Conservation (phyloP, 2,797 vertebrate species). For the Lycodopsis pacificus region DNA sequence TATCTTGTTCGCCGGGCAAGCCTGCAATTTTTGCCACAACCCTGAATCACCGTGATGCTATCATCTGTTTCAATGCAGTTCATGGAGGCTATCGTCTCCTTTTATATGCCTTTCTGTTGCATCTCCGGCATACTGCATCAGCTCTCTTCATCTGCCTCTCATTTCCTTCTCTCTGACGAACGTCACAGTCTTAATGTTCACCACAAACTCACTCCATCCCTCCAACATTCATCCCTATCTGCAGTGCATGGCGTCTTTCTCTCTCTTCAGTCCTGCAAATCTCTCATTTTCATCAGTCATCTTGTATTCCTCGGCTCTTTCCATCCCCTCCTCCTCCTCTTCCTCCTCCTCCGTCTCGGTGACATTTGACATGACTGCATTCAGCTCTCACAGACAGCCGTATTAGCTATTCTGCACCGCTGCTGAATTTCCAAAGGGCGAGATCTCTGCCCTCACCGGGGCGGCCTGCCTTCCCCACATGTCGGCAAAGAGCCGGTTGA, state of each 20-base stretch:
- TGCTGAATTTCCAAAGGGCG: slow-evolving; percentile 51
- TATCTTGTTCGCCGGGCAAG: too few species aligned
- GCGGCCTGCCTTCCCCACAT: slow-evolving; percentile 2
- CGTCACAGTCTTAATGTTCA: slow-evolving; percentile 2
- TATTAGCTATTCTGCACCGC: slow-evolving; percentile 52
- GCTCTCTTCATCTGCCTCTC: neutral
- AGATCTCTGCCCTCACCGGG: slow-evolving; percentile 38
- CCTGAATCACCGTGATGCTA: too few species aligned
- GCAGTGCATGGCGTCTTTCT: slow-evolving; percentile 1
- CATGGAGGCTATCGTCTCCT: neutral
- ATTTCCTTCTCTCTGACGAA: slow-evolving; percentile 3
- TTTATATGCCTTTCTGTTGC: neutral
- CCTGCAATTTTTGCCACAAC: too few species aligned
- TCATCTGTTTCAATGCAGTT: too few species aligned
- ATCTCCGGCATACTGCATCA: neutral
- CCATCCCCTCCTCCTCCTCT: neutral
- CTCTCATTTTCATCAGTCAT: slow-evolving; percentile 20
- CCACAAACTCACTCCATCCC: neutral
- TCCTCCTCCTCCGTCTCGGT: neutral
- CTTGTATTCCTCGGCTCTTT: neutral
- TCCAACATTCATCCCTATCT: neutral
- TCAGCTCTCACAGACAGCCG: slow-evolving; percentile 31
- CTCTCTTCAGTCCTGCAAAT: slow-evolving; percentile 11
- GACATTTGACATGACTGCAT: slow-evolving; percentile 55
- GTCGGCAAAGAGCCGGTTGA: neutral